Base-by-base conservation (phyloP, 2,113 vertebrate species). In the Cyphomyrus discorhynchus region DNA sequence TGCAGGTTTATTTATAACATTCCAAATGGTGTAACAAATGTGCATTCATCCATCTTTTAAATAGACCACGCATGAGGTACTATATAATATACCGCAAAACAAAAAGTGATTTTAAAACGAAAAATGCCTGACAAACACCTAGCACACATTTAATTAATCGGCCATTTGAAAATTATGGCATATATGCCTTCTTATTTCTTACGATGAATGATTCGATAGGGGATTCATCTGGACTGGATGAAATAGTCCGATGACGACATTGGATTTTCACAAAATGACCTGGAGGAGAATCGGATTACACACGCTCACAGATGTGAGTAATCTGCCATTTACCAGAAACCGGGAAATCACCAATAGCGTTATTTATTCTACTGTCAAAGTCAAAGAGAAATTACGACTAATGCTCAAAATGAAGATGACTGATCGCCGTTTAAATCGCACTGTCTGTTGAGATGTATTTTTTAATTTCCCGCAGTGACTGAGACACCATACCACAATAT, bases 261-360 rank as follows among this genome's bases (percentile, higher is more conserved):
- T 92, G 93, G 93, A 95, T 95, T 95, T 95, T 93, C 93, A 93
- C 93, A 95, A 95, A 95, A 94, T 92, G 94, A 96, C 94, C 91
- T 94, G 91, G 93, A 94, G 91, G 89, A 90, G 94, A 95, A 95
- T 95, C 93, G 93, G 95, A 96, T 96, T 96, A 95, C 95, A 94
- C 66, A 89, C 92, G 89, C 94, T 94, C 93, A 93, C 94, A 95
- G 94, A 95, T 95, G 94, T 95, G 93, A 93, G 93, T 95, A 95
- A 96, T 95, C 92, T 95, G 93, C 95, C 92, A 95, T 94, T 94
- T 94, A 94, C 82, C 91, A 92, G 93, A 92, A 93, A 94, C 91
- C 90, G 90, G 88, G 90, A 92, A 94, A 90, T 91, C 93, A 90
- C 91, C 91, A 90, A 35, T 90, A 93, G 92, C 91, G 92, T 77